Evolutionary conservation across 2,797 vertebrate genomes (phyloP), one percentile per base, ranked within the genome.

Genomic region (Spea hammondii): DNA sequence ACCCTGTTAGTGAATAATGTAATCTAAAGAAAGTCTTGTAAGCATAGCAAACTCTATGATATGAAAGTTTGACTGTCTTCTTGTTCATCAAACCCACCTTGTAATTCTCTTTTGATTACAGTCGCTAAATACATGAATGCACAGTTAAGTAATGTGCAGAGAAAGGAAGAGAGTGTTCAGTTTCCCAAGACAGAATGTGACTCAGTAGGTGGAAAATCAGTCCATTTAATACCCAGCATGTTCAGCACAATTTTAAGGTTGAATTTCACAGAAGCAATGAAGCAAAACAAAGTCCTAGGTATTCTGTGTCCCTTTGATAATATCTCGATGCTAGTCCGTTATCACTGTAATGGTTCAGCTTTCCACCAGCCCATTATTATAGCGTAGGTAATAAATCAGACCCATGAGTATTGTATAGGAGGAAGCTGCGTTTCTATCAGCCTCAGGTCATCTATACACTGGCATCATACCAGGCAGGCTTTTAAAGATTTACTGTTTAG

Each of bases 401-500:
- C 57, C 32, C 60, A n/a, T 17, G 51, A 51, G 64, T 48, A 11
- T 49, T 65, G 32, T 57, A 55, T 70, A 70, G 65, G 65, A 67
- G 51, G 66, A 55, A 62, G 57, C 68, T 55, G 12, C 46, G 45
- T n/a, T 62, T 44, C 49, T 46, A 67, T 74, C 51, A 54, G 66
- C 72, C 73, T 80, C n/a, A 4, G 62, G 67, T 66, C 17, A 66
- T 50, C 11, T 65, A 51, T 5, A 65, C 57, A 75, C 70, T 80
- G 73, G 79, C 73, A 66, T 67, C 14, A 57, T 66, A 70, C 75
- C 73, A 76, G 76, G 54, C 54, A 80, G 65, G 68, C 73, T 76
- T 76, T 80, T 76, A 80, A 49, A 49, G 47, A 44, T 65, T 54
- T 65, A 49, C 8, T 65, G 75, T 70, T 14, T 75, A 51, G 64